Conservation (phyloP, 2,888 invertebrate species). For the Cyclophora punctaria region DNA sequence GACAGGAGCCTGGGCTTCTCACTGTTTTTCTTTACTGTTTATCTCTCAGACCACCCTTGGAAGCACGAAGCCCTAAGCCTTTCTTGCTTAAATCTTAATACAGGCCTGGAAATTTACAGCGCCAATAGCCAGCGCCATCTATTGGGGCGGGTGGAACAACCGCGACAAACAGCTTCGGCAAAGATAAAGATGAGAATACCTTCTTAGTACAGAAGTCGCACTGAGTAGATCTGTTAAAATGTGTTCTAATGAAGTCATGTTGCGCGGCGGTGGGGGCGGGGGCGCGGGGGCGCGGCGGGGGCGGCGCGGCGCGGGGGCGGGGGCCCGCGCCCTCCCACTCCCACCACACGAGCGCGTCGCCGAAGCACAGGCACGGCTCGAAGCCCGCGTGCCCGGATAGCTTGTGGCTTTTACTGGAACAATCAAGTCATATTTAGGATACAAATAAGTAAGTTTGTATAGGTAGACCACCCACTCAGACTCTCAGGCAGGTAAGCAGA, state of each 20-base stretch:
- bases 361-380: conserved; percentile 92
- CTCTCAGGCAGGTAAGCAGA: too few relatives aligned
- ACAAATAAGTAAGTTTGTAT: too few relatives aligned
- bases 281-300: conserved; percentile 38
- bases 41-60: too few relatives aligned
- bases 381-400: conserved; percentile 88
- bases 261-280: conserved; percentile 46
- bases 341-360: conserved; percentile 91
- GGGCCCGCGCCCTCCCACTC: conserved; percentile 76
- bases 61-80: too few relatives aligned
- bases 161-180: too few relatives aligned
- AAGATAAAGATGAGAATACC: conserved; percentile 52
- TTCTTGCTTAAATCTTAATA: too few relatives aligned
- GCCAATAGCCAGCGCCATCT: too few relatives aligned
- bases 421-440: neutral
- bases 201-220: conserved; percentile 96
- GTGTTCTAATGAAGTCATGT: conserved; percentile 90
- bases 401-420: conserved; percentile 79
- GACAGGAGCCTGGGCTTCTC: too few relatives aligned
- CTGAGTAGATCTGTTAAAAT: conserved; percentile 91
- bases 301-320: conserved; percentile 39
- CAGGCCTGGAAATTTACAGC: too few relatives aligned
- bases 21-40: too few relatives aligned
- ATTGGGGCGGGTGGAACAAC: too few relatives aligned
- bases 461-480: too few relatives aligned